Base-by-base conservation (phyloP, 1,140 invertebrate species). In the Trachymyrmex cornetzi region DNA sequence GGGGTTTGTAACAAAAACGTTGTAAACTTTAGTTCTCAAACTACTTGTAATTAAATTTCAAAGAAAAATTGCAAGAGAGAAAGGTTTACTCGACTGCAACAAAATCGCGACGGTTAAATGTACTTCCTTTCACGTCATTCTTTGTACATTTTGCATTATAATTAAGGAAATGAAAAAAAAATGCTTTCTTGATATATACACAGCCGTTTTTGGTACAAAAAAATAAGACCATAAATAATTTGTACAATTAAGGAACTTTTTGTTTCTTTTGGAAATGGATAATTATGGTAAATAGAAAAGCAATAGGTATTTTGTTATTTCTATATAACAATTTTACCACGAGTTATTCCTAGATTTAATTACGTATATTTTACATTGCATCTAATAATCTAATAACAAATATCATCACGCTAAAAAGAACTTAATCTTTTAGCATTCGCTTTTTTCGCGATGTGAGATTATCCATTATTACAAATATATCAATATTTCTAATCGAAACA, bases 41-140 rank as follows among this genome's bases (percentile, higher is more conserved):
- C 80, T 61, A 44, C n/a, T 75, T 61, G 27, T 84, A 84, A 84
- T 84, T 75, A 84, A 84, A 74, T 84, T 84, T 84, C 55, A 74
- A 84, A 74, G 67, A 74, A 82, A 84, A 84, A 69, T 84, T 84
- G n/a, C 50, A 38, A 24, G 64, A 55, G 16, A 27, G 50, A 12
- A 55, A 27, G 34, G 48, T 82, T 82, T 48, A 19, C 77, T 30
- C 24, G 30, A 5, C 69, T 50, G 16, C 34, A 69, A 34, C 24
- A 38, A 22, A 61, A 74, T 82, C 80, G 24, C 38, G 38, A 82
- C 80, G 19, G 34, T 74, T 61, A 59, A 24, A 71, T 71, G 14
- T 61, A 61, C 12, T 57, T 61, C 55, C 55, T 74, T 82, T 74
- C 69, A 34, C 44, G 38, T 48, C 53, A 16, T 16, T 59, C 55